Evolutionary conservation across 1,140 invertebrate genomes (phyloP), one percentile per base, ranked within the genome.

Genomic region (Sesamia nonagrioides): DNA sequence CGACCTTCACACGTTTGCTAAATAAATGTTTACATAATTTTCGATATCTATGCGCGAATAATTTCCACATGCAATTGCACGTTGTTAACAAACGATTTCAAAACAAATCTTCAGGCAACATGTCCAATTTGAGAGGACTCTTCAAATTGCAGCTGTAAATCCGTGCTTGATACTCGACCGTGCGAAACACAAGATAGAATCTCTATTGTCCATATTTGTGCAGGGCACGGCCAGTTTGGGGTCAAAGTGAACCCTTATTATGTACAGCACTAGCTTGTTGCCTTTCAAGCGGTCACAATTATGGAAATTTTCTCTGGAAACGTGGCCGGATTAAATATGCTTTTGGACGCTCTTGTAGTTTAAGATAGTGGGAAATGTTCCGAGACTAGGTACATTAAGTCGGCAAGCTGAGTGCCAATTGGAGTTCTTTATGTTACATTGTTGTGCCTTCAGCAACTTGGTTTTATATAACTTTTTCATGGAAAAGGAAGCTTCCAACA

Each of bases 221-320:
- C n/a, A 45, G 50, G 37, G 74, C 60, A 60, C 69, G 61, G 74
- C 69, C 56, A 72, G 75, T 78, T 63, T 45, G 73, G 79, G 80
- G 83, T 85, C 81, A 85, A 42, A 83, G 79, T 78, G 79, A 74
- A 78, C 83, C 81, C 81, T 82, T 84, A 82, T 79, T 84, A 84
- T 63, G 56, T 82, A 66, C 79, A 45, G 48, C 42, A 50, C 78
- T 63, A 63, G 75, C 77, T 80, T 75, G 60, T 77, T 72, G 72
- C 74, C 73, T 73, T 81, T 81, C 50, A 81, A 60, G 60, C 56
- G 48, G 45, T 52, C 58, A 58, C 78, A 78, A 76, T 80, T 83
- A 83, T 80, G 76, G 82, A 83, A 73, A 83, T 77, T 63, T 78
- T 40, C 74, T 77, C 45, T 68, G 60, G 68, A 77, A 77, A 77